Base-by-base conservation (phyloP, 2,888 invertebrate genomes). In the Globia sparganii region DNA sequence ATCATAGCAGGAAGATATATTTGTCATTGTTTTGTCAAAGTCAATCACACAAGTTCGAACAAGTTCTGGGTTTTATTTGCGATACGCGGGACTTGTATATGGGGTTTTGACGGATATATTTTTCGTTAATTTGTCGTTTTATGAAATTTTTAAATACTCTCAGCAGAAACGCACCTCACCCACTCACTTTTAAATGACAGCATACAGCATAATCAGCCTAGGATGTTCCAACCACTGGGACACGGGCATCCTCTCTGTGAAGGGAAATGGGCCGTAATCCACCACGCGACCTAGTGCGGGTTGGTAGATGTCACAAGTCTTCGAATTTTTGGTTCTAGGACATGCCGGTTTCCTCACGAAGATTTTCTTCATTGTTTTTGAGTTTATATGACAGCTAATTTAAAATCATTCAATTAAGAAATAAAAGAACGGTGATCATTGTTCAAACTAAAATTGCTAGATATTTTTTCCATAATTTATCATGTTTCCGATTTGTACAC, bases 21-120 rank as follows among this genome's bases (percentile, higher is more conserved):
- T 74, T 78, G 49, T 77, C 76, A 65, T 77, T 77, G 79, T 79
- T 81, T 87, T 80, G 80, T 78, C 75, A 76, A 74, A 87, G 80
- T 72, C 76, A 70, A 79, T 79, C 76, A 72, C 11, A 31, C 28
- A 62, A 86, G 58, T 86, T 79, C 31, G 15, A 69, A 72, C 31
- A 46, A 77, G 28, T 67, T 70, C 34, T 37, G 21, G 15, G 53
- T 49, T 75, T 70, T 72, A 77, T 81, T 73, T 43, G 56, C 28
- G 37, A 58, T 66, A 64, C 72, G 59, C 69, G 43, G 67, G 74
- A 40, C 62, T 71, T 40, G 13, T 37, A 9, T 28, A 11, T 21
- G 31, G 8, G 25, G 15, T 43, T 73, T 53, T 43, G 21, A 8
- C 15, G 34, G 18, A 65, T 58, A 18, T 77, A 0, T 49, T 62